A percentile compares a stretch with the other conserved stretches of the same genome.
These are phyloP conservation scores for Anarhynchus alexandrinus DNA, from an alignment of 2,113 vertebrate genomes.

Conservation along the genomic window DNA sequence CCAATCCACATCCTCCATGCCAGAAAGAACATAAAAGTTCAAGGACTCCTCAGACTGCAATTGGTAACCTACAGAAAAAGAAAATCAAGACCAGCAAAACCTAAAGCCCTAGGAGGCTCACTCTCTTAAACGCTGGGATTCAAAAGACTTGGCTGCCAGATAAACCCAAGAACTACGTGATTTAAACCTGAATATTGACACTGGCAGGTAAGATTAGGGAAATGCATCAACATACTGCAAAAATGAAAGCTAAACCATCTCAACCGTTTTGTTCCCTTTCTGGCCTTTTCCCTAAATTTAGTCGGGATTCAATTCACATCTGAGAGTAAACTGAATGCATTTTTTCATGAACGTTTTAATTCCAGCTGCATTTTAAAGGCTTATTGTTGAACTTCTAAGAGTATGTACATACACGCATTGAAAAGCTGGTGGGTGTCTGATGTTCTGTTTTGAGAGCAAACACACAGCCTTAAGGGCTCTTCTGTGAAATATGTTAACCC, in stretches of 20 bases:
- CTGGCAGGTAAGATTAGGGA: not conserved
- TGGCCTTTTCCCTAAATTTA: not conserved
- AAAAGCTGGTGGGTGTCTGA: slow-evolving; percentile 49
- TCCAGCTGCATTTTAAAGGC: slow-evolving; percentile 54
- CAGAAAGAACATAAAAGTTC: not conserved
- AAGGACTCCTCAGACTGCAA: not conserved
- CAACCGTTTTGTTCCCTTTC: not conserved
- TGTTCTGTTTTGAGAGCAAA: slow-evolving; percentile 56
- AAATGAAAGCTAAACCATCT: not conserved
- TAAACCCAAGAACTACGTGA: not conserved
- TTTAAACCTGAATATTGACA: not conserved
- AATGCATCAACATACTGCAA: not conserved
- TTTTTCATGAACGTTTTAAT: slow-evolving; percentile 27
- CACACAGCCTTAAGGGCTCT: slow-evolving; percentile 48
- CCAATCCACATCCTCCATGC: not conserved
- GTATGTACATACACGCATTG: slow-evolving; percentile 26
- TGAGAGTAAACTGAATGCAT: not conserved
- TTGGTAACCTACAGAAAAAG: not conserved
- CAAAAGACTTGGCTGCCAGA: not conserved
- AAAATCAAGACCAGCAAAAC: not conserved
- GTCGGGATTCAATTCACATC: not conserved
- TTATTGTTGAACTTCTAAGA: slow-evolving; percentile 57
- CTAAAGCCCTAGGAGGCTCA: not conserved
- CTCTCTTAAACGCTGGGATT: not conserved
- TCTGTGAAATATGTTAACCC: slow-evolving; percentile 20